Conservation (phyloP, 2,888 invertebrate genomes). For the Lasioglossum figueresi region DNA sequence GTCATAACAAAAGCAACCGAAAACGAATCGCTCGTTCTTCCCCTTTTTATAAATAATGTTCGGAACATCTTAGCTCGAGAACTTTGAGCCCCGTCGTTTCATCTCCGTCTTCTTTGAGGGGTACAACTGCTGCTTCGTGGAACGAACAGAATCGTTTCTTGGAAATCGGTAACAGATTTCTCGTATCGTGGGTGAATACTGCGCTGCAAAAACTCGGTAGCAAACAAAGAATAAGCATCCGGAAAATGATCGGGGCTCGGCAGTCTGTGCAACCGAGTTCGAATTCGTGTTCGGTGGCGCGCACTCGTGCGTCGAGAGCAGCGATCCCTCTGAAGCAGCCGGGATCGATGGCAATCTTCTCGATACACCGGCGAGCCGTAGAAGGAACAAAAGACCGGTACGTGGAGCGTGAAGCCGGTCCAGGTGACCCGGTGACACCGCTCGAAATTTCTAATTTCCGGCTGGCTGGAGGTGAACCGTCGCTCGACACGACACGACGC, state of each 20-base stretch:
- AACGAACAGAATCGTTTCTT: neutral
- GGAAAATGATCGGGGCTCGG: slow-evolving; percentile 7
- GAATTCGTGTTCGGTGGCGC: slow-evolving; percentile 47
- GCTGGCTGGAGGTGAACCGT: slow-evolving; percentile 17
- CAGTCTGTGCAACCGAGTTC: neutral
- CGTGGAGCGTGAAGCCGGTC: slow-evolving; percentile 46
- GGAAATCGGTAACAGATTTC: neutral
- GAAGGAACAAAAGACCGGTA: slow-evolving; percentile 25
- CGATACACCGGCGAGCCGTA: slow-evolving; percentile 27
- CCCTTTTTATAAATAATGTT: too few species aligned
- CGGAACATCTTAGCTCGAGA: too few species aligned
- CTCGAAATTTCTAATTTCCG: slow-evolving; percentile 71
- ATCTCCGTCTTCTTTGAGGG: too few species aligned
- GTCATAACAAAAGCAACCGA: too few species aligned
- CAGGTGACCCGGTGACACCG: slow-evolving; percentile 48
- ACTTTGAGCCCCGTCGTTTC: too few species aligned
- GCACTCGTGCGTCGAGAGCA: slow-evolving; percentile 25
- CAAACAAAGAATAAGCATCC: slow-evolving; percentile 17
- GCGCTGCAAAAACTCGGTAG: neutral
- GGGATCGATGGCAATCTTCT: slow-evolving; percentile 49
- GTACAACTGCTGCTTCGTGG: neutral
- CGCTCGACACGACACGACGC: slow-evolving; percentile 2
- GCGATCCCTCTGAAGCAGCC: slow-evolving; percentile 1
- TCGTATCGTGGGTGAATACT: neutral
- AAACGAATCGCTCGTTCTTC: too few species aligned